phyloP scores from a whole-genome alignment of 1,140 invertebrate genomes.

The Halesus radiatus region DNA sequence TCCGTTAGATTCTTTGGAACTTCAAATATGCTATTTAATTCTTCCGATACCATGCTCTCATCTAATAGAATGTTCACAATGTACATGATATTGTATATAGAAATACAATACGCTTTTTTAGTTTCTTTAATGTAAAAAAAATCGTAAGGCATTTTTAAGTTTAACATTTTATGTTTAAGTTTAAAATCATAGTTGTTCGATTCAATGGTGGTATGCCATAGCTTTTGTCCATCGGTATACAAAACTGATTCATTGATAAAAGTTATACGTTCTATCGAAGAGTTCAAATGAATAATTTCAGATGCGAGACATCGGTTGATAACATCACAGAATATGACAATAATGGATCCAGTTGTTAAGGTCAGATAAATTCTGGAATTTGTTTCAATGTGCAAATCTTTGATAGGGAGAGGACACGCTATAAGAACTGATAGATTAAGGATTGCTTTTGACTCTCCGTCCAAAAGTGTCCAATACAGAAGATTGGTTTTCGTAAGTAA shows the following conservation, averaged over 20 bases:
- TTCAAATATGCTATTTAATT: not conserved
- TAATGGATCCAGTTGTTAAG: conserved; percentile 30
- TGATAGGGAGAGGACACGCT: conserved; percentile 12
- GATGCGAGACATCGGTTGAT: conserved; percentile 12
- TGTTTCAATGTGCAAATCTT: conserved; percentile 10
- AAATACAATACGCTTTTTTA: conserved; percentile 11
- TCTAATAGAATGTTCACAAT: not conserved
- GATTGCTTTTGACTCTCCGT: not conserved
- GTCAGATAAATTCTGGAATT: conserved; percentile 31
- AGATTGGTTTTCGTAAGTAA: not conserved
- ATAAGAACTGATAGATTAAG: not conserved
- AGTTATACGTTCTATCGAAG: conserved; percentile 27
- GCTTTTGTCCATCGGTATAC: conserved; percentile 24
- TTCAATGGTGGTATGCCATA: conserved; percentile 22
- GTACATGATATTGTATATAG: conserved; percentile 13
- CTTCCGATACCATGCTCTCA: not conserved
- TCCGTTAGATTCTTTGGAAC: conserved; percentile 16
- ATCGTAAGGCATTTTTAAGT: conserved; percentile 12
- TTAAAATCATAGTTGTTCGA: conserved; percentile 9
- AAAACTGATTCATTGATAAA: conserved; percentile 11
- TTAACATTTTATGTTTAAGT: conserved; percentile 4
- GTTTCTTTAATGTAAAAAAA: conserved; percentile 28
- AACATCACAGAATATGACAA: conserved; percentile 28
- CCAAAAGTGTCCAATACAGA: conserved; percentile 27
- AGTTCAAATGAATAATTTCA: conserved; percentile 39